Evolutionary conservation across 2,888 invertebrate genomes (phyloP).

Genomic region (Podotricha telesiphe): DNA sequence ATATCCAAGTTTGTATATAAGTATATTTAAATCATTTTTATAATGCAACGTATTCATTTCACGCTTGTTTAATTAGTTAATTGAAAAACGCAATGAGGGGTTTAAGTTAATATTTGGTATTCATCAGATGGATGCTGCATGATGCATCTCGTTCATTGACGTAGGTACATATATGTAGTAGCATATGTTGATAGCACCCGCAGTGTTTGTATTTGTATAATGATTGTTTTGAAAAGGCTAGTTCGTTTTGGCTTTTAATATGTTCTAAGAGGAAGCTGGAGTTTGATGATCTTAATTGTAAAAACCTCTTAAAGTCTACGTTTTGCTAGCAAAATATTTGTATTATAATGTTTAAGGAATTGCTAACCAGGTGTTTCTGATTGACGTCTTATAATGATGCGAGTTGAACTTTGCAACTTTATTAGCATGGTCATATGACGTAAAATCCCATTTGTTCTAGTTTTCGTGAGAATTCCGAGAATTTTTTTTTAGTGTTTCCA

Average conservation of each 20-base stretch:
- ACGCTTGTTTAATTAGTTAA: conserved; percentile 29
- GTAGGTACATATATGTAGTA: background rate
- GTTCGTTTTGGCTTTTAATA: background rate
- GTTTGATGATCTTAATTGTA: too few relatives aligned
- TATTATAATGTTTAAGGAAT: too few relatives aligned
- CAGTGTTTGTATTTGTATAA: background rate
- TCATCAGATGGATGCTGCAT: conserved; percentile 7
- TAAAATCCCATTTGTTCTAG: too few relatives aligned
- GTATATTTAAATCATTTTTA: background rate
- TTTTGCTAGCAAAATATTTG: too few relatives aligned
- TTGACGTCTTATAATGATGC: too few relatives aligned
- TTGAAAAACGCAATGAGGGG: conserved; percentile 19
- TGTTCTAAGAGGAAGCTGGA: too few relatives aligned
- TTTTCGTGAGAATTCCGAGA: too few relatives aligned
- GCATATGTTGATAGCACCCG: background rate
- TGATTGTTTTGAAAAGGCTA: background rate
- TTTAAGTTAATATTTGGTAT: conserved; percentile 24
- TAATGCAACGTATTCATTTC: conserved; percentile 9
- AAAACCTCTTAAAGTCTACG: too few relatives aligned
- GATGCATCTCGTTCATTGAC: background rate
- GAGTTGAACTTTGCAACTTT: too few relatives aligned
- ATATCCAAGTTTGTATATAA: too few relatives aligned
- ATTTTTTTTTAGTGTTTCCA: too few relatives aligned
- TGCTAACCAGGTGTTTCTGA: background rate
- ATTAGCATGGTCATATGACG: too few relatives aligned